Evolutionary conservation across 2,797 vertebrate species (phyloP).

Genomic region (Monodelphis domestica): DNA sequence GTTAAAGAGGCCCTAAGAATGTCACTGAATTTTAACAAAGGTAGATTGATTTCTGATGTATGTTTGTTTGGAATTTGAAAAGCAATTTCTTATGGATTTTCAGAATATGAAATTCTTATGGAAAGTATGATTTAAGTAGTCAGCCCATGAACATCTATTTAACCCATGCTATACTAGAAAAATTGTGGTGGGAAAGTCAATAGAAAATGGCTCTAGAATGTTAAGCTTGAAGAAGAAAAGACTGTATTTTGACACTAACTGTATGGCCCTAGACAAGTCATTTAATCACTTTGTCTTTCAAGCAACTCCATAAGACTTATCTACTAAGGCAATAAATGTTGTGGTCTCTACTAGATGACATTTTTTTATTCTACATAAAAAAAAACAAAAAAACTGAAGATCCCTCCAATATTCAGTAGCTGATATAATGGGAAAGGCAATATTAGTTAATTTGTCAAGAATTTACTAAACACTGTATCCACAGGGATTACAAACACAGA

Average conservation of each 20-base stretch:
- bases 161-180: not conserved
- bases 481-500: not conserved
- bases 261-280: not conserved
- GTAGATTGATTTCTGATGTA: not conserved
- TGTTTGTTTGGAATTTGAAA: not conserved
- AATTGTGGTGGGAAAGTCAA: not conserved
- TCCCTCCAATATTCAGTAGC: not conserved
- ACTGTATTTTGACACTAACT: not conserved
- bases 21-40: not conserved
- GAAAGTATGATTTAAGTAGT: not conserved
- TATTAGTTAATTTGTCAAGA: not conserved
- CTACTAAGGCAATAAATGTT: not conserved
- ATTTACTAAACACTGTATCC: not conserved
- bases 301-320: not conserved
- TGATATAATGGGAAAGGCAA: not conserved
- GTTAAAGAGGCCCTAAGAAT: not conserved
- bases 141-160: not conserved
- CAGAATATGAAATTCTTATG: too few species aligned
- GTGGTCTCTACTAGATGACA: not conserved
- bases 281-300: not conserved
- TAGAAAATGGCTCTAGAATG: not conserved
- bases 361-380: not conserved
- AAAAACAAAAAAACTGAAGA: too few species aligned
- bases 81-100: not conserved
- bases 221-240: not conserved